Evolutionary conservation across 23 tunicate species (phyloP).

Genomic region (Halocynthia aurantium): DNA sequence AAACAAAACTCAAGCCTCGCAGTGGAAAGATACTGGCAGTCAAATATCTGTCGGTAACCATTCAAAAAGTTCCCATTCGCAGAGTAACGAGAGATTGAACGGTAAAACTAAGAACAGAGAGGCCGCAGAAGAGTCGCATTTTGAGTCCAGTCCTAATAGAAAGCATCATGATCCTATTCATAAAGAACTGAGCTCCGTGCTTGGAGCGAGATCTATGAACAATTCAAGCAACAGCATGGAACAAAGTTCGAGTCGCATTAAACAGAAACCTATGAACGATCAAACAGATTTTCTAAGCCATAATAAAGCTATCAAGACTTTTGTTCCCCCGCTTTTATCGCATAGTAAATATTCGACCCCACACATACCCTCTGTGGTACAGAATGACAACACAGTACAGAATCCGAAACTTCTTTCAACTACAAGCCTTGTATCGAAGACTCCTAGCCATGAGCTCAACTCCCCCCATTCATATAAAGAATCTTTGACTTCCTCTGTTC

Average conservation of each 20-base stretch:
- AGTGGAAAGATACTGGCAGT: neutral
- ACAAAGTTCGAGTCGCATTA: neutral
- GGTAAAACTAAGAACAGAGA: neutral
- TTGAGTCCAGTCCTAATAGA: neutral
- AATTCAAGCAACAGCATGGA: too few relatives aligned
- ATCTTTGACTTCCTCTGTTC: too few relatives aligned
- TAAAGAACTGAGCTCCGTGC: too few relatives aligned
- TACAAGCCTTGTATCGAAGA: too few relatives aligned
- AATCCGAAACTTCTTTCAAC: too few relatives aligned
- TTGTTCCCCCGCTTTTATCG: slow-evolving; percentile 3
- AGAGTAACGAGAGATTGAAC: neutral
- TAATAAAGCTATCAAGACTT: neutral
- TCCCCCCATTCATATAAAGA: too few relatives aligned
- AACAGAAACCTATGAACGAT: neutral
- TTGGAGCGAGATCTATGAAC: too few relatives aligned
- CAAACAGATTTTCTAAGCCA: neutral
- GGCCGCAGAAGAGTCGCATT: neutral
- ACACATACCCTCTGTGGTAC: too few relatives aligned
- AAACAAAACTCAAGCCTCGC: neutral
- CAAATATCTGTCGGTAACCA: neutral
- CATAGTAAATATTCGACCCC: neutral
- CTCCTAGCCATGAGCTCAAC: too few relatives aligned
- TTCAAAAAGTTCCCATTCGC: neutral
- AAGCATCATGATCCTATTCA: neutral
- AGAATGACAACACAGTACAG: too few relatives aligned